These are phyloP conservation scores for Bucorvus abyssinicus DNA, from an alignment of 2,797 vertebrate species.

Conservation along the genomic window DNA sequence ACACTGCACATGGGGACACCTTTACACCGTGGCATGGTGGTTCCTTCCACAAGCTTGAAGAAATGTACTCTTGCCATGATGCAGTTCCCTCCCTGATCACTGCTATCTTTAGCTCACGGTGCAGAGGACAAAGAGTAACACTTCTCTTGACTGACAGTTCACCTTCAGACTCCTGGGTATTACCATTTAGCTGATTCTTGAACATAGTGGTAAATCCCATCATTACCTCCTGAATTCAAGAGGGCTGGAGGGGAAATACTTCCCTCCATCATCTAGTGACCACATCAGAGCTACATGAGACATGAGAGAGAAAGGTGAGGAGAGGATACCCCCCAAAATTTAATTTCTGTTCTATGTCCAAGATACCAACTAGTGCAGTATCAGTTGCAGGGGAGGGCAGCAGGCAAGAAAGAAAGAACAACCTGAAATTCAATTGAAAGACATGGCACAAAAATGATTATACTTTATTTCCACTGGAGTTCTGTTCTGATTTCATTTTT, in stretches of 20 bases:
- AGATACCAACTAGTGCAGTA: not conserved
- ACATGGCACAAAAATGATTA: not conserved
- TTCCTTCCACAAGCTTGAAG: not conserved
- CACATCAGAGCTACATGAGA: not conserved
- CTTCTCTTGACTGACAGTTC: not conserved
- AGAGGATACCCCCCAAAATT: not conserved
- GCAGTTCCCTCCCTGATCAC: not conserved
- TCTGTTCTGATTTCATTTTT: not conserved
- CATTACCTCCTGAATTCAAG: not conserved
- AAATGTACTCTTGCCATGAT: fast-evolving
- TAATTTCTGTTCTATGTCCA: not conserved
- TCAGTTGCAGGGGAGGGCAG: not conserved
- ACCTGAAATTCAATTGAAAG: not conserved
- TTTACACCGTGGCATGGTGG: not conserved
- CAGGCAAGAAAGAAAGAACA: not conserved
- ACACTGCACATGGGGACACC: not conserved
- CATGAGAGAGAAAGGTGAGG: not conserved
- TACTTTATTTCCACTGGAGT: not conserved
- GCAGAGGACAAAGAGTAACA: not conserved
- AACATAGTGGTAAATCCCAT: not conserved
- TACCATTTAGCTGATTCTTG: not conserved
- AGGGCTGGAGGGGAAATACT: not conserved
- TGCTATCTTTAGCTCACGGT: not conserved
- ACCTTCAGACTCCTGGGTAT: not conserved
- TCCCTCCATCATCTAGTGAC: not conserved